phyloP scores from a whole-genome alignment of 2,797 vertebrate genomes.

The Diceros bicornis region DNA sequence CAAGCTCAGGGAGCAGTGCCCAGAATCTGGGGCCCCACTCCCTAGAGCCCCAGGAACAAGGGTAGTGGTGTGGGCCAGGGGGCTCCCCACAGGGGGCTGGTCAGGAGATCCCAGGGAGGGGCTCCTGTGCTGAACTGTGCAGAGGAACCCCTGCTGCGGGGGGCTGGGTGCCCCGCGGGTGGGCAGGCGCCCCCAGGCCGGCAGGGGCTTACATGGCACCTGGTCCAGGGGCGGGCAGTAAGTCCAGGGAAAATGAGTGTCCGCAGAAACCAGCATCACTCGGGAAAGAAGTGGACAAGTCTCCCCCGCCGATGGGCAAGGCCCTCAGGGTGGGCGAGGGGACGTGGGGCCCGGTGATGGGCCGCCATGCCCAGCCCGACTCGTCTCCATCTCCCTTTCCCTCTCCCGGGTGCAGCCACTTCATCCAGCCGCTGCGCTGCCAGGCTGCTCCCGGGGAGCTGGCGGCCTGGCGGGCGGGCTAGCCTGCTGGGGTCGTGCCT shows the following conservation, averaged over 20 bases:
- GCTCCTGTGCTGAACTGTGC: not conserved
- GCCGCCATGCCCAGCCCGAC: not conserved
- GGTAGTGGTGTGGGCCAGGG: rapidly evolving
- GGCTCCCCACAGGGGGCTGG: not conserved
- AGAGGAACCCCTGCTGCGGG: not conserved
- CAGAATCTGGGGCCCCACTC: not conserved
- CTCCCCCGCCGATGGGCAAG: slow-evolving; percentile 78
- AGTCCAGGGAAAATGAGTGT: slow-evolving; percentile 79
- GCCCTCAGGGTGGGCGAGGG: slow-evolving; percentile 62
- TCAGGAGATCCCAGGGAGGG: not conserved
- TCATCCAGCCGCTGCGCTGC: slow-evolving; percentile 42
- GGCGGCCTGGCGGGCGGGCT: slow-evolving; percentile 23
- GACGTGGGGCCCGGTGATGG: not conserved
- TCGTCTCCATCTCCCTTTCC: slow-evolving; percentile 4
- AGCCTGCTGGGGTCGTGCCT: slow-evolving; percentile 84
- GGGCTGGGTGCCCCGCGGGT: not conserved
- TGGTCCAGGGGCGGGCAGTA: slow-evolving; percentile 78
- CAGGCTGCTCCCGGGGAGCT: slow-evolving; percentile 44
- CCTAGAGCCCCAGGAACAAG: not conserved
- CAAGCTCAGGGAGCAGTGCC: not conserved
- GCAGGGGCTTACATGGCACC: slow-evolving; percentile 85
- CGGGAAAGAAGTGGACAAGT: slow-evolving; percentile 77
- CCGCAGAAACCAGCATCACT: slow-evolving; percentile 72
- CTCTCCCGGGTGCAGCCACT: not conserved
- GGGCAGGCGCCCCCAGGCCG: not conserved